Base-by-base conservation (phyloP, 2,888 invertebrate genomes). In the Melanophora roralis region DNA sequence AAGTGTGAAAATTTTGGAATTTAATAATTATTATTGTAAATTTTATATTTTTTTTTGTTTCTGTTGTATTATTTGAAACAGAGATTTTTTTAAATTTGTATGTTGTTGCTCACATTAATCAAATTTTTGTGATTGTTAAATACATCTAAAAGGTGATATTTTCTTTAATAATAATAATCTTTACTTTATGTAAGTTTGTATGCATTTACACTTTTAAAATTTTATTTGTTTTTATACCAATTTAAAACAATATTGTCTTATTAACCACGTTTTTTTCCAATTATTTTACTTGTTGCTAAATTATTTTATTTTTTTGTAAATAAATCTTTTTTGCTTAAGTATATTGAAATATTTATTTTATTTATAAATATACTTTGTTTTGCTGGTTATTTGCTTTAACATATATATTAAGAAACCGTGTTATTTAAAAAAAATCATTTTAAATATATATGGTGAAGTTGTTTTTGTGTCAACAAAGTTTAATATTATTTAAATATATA, bases 181-280 rank as follows among this genome's bases (percentile, higher is more conserved):
- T 3, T 36, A 32, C 55, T 55, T 74, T 74, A 51, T 40, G 69
- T 53, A 51, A 62, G 79, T 79, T 78, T 65, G 57, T 36, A 38
- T 73, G 32, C 14, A 57, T 60, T 60, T 27, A 5, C n/a, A n/a
- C n/a, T n/a, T 40, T 69, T 64, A 55, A 57, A 59, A 74, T 79
- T 77, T 78, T 65, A 49, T 75, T 57, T 76, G 47, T 79, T 77
- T 83, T 38, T 43, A 57, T 67, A 84, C 73, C 84, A 85, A 83
- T 84, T 81, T 85, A 86, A 88, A 88, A 90, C 89, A 91, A 90
- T 91, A 89, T 84, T 84, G 83, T 84, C 83, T 76, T 79, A 68
- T 82, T 82, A 82, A 82, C 65, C 82, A 82, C 76, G 68, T 82
- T 78, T 75, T 68, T 65, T n/a, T n/a, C n/a, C n/a, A 57, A 68